Conservation (phyloP, 2,113 vertebrate genomes). For the Protomyctophum bolini region DNA sequence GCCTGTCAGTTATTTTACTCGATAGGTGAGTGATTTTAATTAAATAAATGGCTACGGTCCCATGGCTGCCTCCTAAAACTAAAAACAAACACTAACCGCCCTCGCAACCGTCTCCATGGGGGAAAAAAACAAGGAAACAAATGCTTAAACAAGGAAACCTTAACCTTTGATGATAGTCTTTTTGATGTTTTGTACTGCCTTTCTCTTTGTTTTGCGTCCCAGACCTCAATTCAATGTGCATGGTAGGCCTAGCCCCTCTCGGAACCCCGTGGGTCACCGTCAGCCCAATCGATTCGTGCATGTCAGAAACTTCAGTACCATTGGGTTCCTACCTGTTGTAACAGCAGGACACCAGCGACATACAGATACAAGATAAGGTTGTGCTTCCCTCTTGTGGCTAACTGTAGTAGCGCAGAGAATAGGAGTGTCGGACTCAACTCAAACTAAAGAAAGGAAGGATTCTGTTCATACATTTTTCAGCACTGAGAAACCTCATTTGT, state of each 20-base stretch:
- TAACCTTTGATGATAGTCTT: neutral
- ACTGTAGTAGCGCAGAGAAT: neutral
- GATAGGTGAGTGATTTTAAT: slow-evolving; percentile 17
- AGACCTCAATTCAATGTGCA: no score
- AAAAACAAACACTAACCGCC: neutral
- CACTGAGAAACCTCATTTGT: neutral
- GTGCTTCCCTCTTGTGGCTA: slow-evolving; percentile 54
- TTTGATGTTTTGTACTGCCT: no score
- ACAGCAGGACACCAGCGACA: no score
- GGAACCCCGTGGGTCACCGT: no score
- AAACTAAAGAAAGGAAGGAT: no score
- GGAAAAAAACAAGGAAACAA: neutral
- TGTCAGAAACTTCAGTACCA: no score
- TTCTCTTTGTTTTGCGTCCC: no score
- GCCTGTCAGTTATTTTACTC: slow-evolving; percentile 4
- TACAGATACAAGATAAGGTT: slow-evolving; percentile 7
- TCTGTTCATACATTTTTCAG: no score
- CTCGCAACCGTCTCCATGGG: neutral
- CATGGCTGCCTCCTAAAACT: neutral
- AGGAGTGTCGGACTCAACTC: no score
- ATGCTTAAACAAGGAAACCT: neutral
- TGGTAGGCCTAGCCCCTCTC: no score
- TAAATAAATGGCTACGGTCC: slow-evolving; percentile 13
- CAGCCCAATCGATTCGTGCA: no score
- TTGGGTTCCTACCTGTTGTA: no score